phyloP scores from a whole-genome alignment of 2,113 vertebrate genomes.

The Ptychochromis oligacanthus region DNA sequence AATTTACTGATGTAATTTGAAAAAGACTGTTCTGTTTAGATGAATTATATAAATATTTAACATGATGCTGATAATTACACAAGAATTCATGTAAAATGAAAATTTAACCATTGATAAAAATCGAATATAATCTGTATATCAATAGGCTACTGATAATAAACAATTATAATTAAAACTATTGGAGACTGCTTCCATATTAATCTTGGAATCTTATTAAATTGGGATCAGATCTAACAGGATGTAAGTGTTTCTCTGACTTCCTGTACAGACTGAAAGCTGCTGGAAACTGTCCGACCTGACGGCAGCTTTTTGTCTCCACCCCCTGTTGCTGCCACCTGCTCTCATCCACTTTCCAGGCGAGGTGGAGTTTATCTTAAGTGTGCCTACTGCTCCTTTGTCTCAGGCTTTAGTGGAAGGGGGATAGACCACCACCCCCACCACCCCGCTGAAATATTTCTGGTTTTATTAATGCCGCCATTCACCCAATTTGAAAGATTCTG shows the following conservation, averaged over 20 bases:
- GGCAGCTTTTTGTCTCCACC: slow-evolving; percentile 5
- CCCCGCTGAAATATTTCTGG: background rate
- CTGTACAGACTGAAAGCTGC: background rate
- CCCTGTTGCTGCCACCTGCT: background rate
- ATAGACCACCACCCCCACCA: background rate
- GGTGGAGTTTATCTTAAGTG: background rate
- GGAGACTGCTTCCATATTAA: background rate
- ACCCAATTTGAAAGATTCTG: background rate
- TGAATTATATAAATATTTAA: too few relatives aligned
- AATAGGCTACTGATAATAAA: background rate
- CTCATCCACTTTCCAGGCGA: background rate
- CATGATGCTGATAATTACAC: too few relatives aligned
- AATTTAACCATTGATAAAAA: too few relatives aligned
- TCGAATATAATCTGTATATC: too few relatives aligned
- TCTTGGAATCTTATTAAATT: background rate
- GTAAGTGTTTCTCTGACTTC: background rate
- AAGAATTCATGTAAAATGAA: too few relatives aligned
- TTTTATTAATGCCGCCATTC: background rate
- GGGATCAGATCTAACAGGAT: background rate
- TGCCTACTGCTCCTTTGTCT: background rate
- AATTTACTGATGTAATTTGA: background rate
- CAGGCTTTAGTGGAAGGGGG: background rate
- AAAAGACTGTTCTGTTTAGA: too few relatives aligned
- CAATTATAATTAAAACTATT: background rate
- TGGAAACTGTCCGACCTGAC: background rate